Base-by-base conservation (phyloP, 1,140 invertebrate species). In the Drosophila hydei region DNA sequence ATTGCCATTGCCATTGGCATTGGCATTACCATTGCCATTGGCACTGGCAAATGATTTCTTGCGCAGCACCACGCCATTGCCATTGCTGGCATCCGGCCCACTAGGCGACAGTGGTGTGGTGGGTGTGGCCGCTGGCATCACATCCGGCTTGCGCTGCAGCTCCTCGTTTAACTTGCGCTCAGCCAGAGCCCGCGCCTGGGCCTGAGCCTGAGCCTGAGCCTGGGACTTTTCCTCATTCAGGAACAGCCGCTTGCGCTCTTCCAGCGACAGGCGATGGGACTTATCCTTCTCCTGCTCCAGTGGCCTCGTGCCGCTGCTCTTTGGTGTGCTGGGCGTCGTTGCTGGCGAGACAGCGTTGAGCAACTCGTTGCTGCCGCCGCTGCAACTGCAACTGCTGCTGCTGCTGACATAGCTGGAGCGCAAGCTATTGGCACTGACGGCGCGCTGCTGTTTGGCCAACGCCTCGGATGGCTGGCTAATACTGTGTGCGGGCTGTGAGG, bases 41-140 rank as follows among this genome's bases (percentile, higher is more conserved):
- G 33, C 56, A 40, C 58, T 87, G 18, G 65, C 78, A 40, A 90
- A 92, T 58, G 91, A 94, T 92, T 93, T 95, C 91, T 91, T 94
- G 83, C 90, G 93, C 90, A 93, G 91, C 89, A 93, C 93, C 72
- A 92, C 93, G 0, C 58, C 72, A 52, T 63, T 67, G 12, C 62
- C 70, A 51, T 76, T 79, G 33, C 45, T 19, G n/a, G 61, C 71
- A 14, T 40, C 30, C 4, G 58, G 54, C 4, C 30, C 38, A 23
- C 36, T 23, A 0, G 59, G 33, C 6, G 58, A 16, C n/a, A 14
- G 9, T 12, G 75, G 67, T 0, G 47, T 47, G 42, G 45, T 40
- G 70, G 72, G 16, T n/a, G 68, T 51, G 51, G 51, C 45, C 18
- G 67, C 30, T 9, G 79, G 25, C 18, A 50, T 61, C 3, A 6